These are phyloP conservation scores for Phrynocephalus forsythii DNA, from an alignment of 2,797 vertebrate genomes.

Conservation along the genomic window DNA sequence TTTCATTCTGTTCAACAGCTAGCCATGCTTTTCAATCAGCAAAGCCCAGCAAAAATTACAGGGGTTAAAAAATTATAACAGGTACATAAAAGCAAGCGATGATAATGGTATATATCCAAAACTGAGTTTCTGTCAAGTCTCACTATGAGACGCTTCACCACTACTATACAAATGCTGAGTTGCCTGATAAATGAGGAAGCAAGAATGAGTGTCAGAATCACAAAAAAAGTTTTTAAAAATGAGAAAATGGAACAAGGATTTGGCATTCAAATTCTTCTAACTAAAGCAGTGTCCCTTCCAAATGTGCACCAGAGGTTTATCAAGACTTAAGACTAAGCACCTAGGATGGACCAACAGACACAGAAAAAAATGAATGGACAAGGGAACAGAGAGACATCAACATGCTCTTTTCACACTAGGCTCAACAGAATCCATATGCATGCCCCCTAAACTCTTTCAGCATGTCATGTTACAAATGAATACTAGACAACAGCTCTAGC, in stretches of 20 bases:
- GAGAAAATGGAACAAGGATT: background rate
- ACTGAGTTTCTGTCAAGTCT: too few species aligned
- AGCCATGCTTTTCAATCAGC: background rate
- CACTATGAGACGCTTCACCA: too few species aligned
- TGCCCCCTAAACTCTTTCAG: background rate
- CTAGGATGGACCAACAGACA: background rate
- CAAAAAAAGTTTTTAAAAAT: background rate
- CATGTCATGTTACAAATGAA: background rate
- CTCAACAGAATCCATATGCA: background rate
- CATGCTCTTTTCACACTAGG: background rate
- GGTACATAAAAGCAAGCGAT: background rate
- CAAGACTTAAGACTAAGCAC: background rate
- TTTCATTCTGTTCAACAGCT: background rate
- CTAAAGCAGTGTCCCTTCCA: background rate
- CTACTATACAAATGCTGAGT: background rate
- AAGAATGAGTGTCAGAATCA: background rate
- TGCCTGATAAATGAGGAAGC: background rate
- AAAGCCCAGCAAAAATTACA: background rate
- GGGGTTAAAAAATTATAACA: background rate
- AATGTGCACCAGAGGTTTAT: background rate
- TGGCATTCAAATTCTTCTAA: background rate
- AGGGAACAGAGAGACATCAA: background rate
- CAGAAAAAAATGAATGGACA: background rate
- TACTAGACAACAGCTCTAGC: background rate
- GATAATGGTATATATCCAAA: background rate